Percentiles rank a stretch among this genome's conserved stretches.
These are phyloP conservation scores for Enteromius treurensis DNA, from an alignment of 2,797 vertebrate genomes.

Conservation along the genomic window DNA sequence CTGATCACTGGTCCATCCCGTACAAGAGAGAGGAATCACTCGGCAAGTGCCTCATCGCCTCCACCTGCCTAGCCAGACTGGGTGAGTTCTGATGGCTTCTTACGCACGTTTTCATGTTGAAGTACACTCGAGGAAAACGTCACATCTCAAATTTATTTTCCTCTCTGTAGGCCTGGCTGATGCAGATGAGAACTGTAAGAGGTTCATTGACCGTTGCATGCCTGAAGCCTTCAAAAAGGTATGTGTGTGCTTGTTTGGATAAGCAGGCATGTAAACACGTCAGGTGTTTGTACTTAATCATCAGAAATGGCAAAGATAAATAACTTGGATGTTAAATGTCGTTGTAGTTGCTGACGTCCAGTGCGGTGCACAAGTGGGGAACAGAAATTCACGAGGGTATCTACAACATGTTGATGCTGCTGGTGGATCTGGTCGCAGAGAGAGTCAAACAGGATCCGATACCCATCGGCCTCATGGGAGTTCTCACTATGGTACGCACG, in stretches of 20 bases:
- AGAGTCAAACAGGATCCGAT: slow-evolving; percentile 96
- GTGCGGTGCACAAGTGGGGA: slow-evolving; percentile 98
- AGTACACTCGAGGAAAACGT: background rate
- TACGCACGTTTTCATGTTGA: background rate
- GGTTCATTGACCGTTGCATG: slow-evolving; percentile 98
- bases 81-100: slow-evolving; percentile 78
- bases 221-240: slow-evolving; percentile 99
- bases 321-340: background rate
- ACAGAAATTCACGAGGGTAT: slow-evolving; percentile 99
- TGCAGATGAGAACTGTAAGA: slow-evolving; percentile 97
- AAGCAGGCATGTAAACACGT: background rate
- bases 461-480: slow-evolving; percentile 89
- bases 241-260: slow-evolving; percentile 48
- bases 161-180: slow-evolving; percentile 87
- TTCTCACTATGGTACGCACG: slow-evolving; percentile 89
- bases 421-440: slow-evolving; percentile 96
- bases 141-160: slow-evolving; percentile 3
- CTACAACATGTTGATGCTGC: slow-evolving; percentile 98
- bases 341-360: slow-evolving; percentile 91
- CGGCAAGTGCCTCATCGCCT: slow-evolving; percentile 96
- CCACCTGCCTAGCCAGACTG: slow-evolving; percentile 91
- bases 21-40: slow-evolving; percentile 97
- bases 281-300: background rate
- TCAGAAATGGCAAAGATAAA: background rate
- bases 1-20: slow-evolving; percentile 99